phyloP scores from a whole-genome alignment of 2,888 invertebrate species.

The Tinea semifulvella region DNA sequence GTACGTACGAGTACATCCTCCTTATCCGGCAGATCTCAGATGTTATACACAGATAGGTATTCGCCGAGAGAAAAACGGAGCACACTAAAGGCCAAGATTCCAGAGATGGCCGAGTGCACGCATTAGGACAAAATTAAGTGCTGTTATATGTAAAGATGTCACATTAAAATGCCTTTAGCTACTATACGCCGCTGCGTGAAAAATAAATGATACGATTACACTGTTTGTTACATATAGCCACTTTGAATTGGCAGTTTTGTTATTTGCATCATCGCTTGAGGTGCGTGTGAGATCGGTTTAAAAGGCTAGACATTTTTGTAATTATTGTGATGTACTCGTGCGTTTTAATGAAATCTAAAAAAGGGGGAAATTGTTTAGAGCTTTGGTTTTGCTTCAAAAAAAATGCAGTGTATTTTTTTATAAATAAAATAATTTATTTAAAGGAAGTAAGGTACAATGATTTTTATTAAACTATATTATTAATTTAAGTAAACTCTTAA shows the following conservation, averaged over 20 bases:
- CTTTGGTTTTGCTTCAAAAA: too few relatives aligned
- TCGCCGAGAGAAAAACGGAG: slow-evolving; percentile 46
- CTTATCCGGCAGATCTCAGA: slow-evolving; percentile 61
- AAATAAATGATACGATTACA: slow-evolving; percentile 31
- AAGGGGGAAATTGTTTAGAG: too few relatives aligned
- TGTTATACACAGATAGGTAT: slow-evolving; percentile 46
- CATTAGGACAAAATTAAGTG: slow-evolving; percentile 66
- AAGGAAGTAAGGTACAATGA: too few relatives aligned
- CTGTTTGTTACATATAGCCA: slow-evolving; percentile 28
- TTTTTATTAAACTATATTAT: too few relatives aligned
- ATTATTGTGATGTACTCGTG: too few relatives aligned
- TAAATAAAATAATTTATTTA: too few relatives aligned
- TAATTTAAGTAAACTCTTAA: too few relatives aligned
- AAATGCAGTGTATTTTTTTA: too few relatives aligned
- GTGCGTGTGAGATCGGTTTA: slow-evolving; percentile 29
- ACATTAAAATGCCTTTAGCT: slow-evolving; percentile 61
- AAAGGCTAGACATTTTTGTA: too few relatives aligned
- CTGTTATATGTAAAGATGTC: slow-evolving; percentile 59
- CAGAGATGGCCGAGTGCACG: slow-evolving; percentile 33
- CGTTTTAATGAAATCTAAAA: too few relatives aligned
- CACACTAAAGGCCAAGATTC: slow-evolving; percentile 27
- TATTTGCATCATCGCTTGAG: slow-evolving; percentile 30
- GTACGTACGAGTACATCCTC: too few relatives aligned
- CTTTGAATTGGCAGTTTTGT: slow-evolving; percentile 40
- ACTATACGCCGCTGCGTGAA: slow-evolving; percentile 40